phyloP scores from a whole-genome alignment of 2,113 vertebrate species.

The Jaculus jaculus region DNA sequence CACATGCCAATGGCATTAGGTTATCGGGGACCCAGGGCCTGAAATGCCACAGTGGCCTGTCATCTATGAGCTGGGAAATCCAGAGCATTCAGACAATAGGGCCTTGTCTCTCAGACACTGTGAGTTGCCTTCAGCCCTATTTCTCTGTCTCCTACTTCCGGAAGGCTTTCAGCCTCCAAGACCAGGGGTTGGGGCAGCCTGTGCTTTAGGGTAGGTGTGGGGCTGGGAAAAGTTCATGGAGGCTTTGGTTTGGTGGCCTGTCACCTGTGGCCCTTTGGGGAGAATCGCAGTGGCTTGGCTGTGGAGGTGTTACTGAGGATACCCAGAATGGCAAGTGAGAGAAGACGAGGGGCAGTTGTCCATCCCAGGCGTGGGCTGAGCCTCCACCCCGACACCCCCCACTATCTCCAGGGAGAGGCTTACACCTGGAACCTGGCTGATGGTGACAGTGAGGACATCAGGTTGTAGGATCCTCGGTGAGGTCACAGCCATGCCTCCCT shows the following conservation, averaged over 20 bases:
- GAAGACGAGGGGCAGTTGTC: background rate
- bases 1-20: conserved; percentile 62
- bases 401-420: conserved; percentile 71
- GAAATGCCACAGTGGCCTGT: conserved; percentile 48
- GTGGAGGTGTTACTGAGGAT: background rate
- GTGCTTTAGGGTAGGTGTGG: background rate
- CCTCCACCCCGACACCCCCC: background rate
- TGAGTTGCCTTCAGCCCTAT: background rate
- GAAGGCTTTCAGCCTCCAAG: background rate
- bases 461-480: conserved; percentile 86
- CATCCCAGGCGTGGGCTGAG: background rate
- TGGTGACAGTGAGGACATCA: conserved; percentile 95
- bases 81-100: conserved; percentile 25
- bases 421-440: conserved; percentile 93
- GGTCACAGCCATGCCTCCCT: conserved; percentile 92
- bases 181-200: background rate
- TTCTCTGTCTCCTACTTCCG: background rate
- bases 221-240: background rate
- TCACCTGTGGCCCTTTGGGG: background rate
- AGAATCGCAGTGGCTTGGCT: background rate
- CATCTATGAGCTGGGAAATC: conserved; percentile 54
- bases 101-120: conserved; percentile 47
- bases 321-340: background rate
- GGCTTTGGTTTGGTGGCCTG: background rate
- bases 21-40: conserved; percentile 39